phyloP scores from a whole-genome alignment of 2,888 invertebrate genomes.

The Himalopsyche kuldschensis region DNA sequence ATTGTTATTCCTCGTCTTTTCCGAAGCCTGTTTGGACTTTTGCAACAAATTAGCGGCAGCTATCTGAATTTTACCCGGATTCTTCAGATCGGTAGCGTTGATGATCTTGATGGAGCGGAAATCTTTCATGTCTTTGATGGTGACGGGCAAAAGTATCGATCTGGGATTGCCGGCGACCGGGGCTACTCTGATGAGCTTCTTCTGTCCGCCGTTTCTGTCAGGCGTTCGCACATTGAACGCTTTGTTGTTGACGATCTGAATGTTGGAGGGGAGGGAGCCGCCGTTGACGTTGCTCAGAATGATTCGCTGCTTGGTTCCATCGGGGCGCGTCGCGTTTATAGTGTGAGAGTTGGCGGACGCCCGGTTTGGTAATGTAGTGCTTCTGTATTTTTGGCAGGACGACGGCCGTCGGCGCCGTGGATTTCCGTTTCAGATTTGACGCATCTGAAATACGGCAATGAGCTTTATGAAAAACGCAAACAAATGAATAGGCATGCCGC shows the following conservation, averaged over 20 bases:
- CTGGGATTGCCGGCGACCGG: conserved; percentile 61
- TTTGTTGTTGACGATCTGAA: conserved; percentile 41
- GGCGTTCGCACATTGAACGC: conserved; percentile 51
- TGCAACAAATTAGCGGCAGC: conserved; percentile 57
- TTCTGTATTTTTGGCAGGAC: conserved; percentile 55
- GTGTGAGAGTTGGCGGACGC: conserved; percentile 46
- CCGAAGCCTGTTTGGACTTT: conserved; percentile 51
- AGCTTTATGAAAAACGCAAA: not conserved
- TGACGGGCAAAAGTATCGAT: conserved; percentile 72
- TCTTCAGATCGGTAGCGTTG: conserved; percentile 63
- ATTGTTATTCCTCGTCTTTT: not conserved
- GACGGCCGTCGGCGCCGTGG: conserved; percentile 44
- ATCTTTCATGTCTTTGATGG: conserved; percentile 70
- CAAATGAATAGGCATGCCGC: not conserved
- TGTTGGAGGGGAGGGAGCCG: conserved; percentile 37
- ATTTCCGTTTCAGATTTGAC: conserved; percentile 45
- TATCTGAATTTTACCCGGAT: conserved; percentile 58
- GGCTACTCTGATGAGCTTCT: conserved; percentile 69
- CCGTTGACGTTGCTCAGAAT: conserved; percentile 1
- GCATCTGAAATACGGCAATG: conserved; percentile 46
- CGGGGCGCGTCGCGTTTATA: conserved; percentile 55
- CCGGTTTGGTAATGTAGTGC: conserved; percentile 45
- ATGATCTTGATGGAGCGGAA: conserved; percentile 73
- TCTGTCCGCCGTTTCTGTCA: conserved; percentile 60
- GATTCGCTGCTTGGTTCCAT: conserved; percentile 41